Base-by-base conservation (phyloP, 2,888 invertebrate genomes). In the Lymantria monacha region DNA sequence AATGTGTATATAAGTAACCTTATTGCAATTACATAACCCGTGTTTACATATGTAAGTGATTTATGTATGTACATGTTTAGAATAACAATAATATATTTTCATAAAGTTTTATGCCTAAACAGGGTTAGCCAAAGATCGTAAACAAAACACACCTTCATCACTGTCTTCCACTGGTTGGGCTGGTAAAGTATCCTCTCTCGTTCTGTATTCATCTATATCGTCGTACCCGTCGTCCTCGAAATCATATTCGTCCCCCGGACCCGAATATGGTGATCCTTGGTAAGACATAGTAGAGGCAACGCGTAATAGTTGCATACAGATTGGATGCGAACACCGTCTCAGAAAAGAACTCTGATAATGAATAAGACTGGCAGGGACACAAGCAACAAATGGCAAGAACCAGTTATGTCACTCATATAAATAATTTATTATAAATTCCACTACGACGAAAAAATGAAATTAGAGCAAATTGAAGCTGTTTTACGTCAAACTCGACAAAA, bases 191-290 rank as follows among this genome's bases (percentile, higher is more conserved):
- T 75, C 95, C 53, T 94, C 94, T 53, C 92, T 92, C 57, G 95
- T 94, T 50, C 93, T 90, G 67, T 94, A 94, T 62, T 95, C 95
- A 56, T 95, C 95, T 66, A 93, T 70, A 70, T 94, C 94, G 65
- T 95, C 94, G 70, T 94, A 94, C 70, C 94, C 93, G 52, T 95
- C 95, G 63, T 95, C 95, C 53, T 95, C 95, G 76, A 94, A 93
- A 72, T 95, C 95, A 75, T 94, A 95, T 72, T 95, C 95, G 74
- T 94, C 94, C 59, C 93, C 93, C 72, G 93, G 94, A 66, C 93
- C 93, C 64, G 94, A 94, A 86, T 93, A 94, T 57, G 93, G 93
- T 64, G 94, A 94, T 76, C 94, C 94, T 84, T 94, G 93, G 85
- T 92, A 93, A 74, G 94, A 94, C 94, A 94, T 94, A 79, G 87